Conservation (phyloP, 2,113 vertebrate genomes). For the Corvus moneduloides region DNA sequence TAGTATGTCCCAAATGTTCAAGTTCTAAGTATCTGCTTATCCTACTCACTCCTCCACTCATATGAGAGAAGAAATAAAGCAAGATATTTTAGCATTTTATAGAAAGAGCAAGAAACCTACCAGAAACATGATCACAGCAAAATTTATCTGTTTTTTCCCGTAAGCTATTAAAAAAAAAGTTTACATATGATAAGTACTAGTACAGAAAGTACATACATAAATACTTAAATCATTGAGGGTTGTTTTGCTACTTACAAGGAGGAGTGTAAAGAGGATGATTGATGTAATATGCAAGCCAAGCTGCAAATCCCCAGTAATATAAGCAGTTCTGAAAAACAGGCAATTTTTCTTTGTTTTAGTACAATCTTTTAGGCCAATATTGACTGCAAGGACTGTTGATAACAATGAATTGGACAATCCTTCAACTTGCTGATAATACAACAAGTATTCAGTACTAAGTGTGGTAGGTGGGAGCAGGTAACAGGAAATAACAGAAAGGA, state of each 20-base stretch:
- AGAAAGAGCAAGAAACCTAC: constrained; percentile 72
- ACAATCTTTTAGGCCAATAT: neutral
- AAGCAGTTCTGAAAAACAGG: constrained; percentile 80
- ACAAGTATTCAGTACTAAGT: neutral
- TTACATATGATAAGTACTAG: neutral
- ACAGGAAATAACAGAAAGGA: neutral
- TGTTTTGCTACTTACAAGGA: constrained; percentile 80
- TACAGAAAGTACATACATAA: neutral
- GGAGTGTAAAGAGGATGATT: constrained; percentile 91
- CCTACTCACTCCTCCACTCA: neutral
- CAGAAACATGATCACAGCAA: constrained; percentile 80
- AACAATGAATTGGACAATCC: neutral
- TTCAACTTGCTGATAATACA: neutral
- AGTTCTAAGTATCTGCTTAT: neutral
- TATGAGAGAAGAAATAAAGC: neutral
- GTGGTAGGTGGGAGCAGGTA: neutral
- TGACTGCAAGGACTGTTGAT: neutral
- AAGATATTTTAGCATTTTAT: neutral
- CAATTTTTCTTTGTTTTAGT: constrained; percentile 32
- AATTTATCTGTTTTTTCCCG: constrained; percentile 81
- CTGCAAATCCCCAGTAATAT: constrained; percentile 90
- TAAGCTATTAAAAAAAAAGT: constrained; percentile 76
- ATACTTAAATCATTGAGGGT: neutral
- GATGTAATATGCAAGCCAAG: constrained; percentile 89
- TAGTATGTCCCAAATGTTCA: neutral